Evolutionary conservation across 2,797 vertebrate genomes (phyloP).

Genomic region (Morelia viridis): DNA sequence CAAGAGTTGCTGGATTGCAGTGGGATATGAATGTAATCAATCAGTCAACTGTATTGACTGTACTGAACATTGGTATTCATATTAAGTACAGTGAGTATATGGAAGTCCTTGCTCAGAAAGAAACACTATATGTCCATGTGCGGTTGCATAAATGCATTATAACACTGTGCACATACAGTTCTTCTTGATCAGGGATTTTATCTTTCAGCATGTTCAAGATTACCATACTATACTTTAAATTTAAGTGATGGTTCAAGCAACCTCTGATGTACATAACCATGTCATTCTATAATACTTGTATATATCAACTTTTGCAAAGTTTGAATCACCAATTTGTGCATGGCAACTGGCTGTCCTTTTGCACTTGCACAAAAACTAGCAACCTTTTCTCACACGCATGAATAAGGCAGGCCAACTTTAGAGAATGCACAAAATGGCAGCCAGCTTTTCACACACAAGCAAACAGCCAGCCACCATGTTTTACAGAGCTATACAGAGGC

Average conservation of each 20-base stretch:
- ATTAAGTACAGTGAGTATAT: background rate
- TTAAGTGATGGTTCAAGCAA: background rate
- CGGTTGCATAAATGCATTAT: background rate
- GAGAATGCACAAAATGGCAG: background rate
- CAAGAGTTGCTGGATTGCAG: background rate
- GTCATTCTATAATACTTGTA: background rate
- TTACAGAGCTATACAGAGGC: background rate
- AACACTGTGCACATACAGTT: background rate
- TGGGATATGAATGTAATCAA: background rate
- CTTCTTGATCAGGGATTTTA: background rate
- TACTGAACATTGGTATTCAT: background rate
- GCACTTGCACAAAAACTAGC: background rate
- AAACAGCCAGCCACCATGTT: background rate
- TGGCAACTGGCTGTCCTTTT: background rate
- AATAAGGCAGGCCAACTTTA: background rate
- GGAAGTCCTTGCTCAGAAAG: background rate
- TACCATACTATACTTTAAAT: background rate
- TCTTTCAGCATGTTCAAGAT: background rate
- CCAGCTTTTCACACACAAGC: background rate
- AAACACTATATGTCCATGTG: background rate
- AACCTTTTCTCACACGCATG: background rate
- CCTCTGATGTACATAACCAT: background rate
- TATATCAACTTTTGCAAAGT: background rate
- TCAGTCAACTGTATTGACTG: too few relatives aligned
- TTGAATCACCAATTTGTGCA: background rate